Evolutionary conservation across 1,140 invertebrate genomes (phyloP), one percentile per base, ranked within the genome.

Genomic region (Micrasema minimum): DNA sequence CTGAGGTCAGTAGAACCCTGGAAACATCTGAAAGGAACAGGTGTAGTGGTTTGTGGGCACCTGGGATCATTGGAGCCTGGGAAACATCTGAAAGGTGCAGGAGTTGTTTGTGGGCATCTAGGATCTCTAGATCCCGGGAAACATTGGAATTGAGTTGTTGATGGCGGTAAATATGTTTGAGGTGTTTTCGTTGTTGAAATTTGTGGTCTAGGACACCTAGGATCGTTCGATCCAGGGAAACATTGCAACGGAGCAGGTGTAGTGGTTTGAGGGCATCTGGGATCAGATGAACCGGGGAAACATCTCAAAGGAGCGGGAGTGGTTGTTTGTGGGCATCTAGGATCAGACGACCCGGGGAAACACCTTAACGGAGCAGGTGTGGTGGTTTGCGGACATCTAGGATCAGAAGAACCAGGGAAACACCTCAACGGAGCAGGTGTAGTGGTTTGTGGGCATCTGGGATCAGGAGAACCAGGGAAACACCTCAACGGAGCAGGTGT

Each of bases 261-360:
- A 14, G 83, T 84, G 23, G 83, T 83, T 69, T 85, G 82, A 4
- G 87, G 86, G 69, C 87, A 89, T 64, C 85, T 86, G 3, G 87
- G 87, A 80, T 89, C 87, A 45, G 78, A 83, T 11, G 86, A 87
- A 38, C 88, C 88, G 4, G 87, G 87, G 67, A 85, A 88, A 73
- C 87, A 88, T 26, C 83, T 83, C 48, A 80, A 80, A 6, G 83
- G 82, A 4, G 26, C 26, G 26, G 26, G 26, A 3, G 82, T 80
- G 3, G 80, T 45, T 6, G 83, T 82, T 31, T 31, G 26, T 7
- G 70, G 72, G 43, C 75, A 77, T 59, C 75, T 37, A 38, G 82
- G 83, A 75, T 87, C 84, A 1, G 71, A 78, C 6, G 77, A 80
- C 0, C 84, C 85, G 6, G 79, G 82, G 70, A 77, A 85, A 71